Evolutionary conservation across 1,140 invertebrate species (phyloP), one percentile per base, ranked within the genome.

Genomic region (Aporrectodea caliginosa): DNA sequence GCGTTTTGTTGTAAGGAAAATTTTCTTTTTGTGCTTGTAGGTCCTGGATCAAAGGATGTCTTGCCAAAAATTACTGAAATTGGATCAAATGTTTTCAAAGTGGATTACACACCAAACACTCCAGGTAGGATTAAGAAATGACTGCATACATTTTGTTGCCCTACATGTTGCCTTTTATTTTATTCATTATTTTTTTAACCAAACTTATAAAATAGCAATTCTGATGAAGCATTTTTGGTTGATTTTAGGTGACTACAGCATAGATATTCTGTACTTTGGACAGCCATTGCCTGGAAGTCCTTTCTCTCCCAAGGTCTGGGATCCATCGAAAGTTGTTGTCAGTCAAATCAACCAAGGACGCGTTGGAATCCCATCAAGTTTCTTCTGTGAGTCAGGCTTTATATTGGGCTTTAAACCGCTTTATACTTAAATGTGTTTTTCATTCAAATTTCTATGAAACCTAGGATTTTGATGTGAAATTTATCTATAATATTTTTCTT

Each of bases 261-360:
- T 93, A 34, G 86, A 83, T 33, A 80, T 83, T 16, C 32, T 73
- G 33, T 82, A 84, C 73, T 84, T 81, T 29, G 89, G 89, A 14
- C 89, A 90, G 71, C 85, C 90, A 1, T 90, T 92, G 27, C 90
- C 88, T 78, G 91, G 91, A 16, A 91, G 92, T 82, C 91, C 91
- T 1, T 90, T 90, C 83, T 92, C 92, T 0, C 91, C 96, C 1
- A 93, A 95, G 85, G 94, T 94, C 0, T 94, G 95, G 79, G 95
- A 98, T 89, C 93, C 95, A 0, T 90, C 91, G 1, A 91, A 93
- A 84, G 93, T 97, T n/a, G 92, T 92, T 77, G 91, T 95, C 73
- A 90, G 92, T 69, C 93, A 94, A 80, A 90, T 94, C 22, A 76
- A 31, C 16, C 30, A 35, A 22, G 75, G 75, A 22, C 34, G 75